Base-by-base conservation (phyloP, 2,888 invertebrate genomes). In the Pterostichus niger region DNA sequence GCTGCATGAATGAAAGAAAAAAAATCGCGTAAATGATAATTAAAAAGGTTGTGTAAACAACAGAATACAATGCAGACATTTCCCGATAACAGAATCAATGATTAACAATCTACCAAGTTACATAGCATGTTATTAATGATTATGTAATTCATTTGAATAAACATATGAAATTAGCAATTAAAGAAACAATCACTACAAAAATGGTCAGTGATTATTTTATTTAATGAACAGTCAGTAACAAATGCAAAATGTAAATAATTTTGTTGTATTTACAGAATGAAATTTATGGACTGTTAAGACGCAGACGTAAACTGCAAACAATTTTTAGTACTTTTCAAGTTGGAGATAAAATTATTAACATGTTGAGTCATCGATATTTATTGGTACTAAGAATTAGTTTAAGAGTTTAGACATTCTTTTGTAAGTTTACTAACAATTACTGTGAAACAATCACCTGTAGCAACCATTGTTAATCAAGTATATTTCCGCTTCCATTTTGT, bases 41-140 rank as follows among this genome's bases (percentile, higher is more conserved):
- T 64, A 64, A 64, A 49, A 64, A 64, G 64, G 68, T 71, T 71
- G 15, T 71, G 68, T 71, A 71, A 71, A 71, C 68, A 71, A 71
- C 11, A 17, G 44, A 71, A 40, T 6, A 71, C 44, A 71, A 71
- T 71, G 68, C 44, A 9, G 17, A 44, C 44, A 71, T 71, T 71
- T 71, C 68, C 44, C 44, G 68, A 71, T 71, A 40, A 71, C 44
- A 44, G 44, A 44, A 71, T 71, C 44, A 71, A 71, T 71, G 68
- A 71, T 13, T 71, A 44, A 17, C 17, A 44, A 71, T 44, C 40
- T 13, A 35, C 64, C n/a, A 64, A 44, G 40, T 17, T 68, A 44
- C 68, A 71, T 44, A 44, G 15, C 68, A 17, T 46, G 46, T 64
- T 64, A 71, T 71, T 35, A 64, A 64, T 61, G 44, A 44, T 44